Conservation (phyloP, 2,113 vertebrate species). For the Strix aluco region DNA sequence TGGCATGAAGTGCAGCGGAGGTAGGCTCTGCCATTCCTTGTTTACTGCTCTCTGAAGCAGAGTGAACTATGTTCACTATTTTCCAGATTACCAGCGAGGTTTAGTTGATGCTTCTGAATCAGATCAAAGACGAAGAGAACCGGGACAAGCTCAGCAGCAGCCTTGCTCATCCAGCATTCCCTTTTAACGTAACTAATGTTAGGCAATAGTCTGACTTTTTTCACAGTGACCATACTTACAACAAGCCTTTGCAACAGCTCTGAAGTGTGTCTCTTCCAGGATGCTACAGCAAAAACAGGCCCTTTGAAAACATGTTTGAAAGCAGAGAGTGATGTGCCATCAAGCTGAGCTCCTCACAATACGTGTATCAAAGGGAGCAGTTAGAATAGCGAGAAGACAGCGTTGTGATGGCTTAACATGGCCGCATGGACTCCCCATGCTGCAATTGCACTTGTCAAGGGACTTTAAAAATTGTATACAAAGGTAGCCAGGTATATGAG, state of each 20-base stretch:
- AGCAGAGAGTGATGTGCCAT: neutral
- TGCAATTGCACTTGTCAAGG: neutral
- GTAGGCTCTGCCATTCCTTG: neutral
- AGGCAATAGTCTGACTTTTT: neutral
- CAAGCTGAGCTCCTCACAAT: slow-evolving; percentile 13
- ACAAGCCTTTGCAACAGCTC: neutral
- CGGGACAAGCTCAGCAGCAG: slow-evolving; percentile 18
- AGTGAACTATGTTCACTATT: neutral
- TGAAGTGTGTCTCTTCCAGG: neutral
- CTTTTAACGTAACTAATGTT: fast-evolving
- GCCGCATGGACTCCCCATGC: neutral
- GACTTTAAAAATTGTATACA: neutral
- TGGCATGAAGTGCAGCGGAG: neutral
- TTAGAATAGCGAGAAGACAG: neutral
- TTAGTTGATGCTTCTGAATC: neutral
- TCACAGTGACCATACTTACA: slow-evolving; percentile 8
- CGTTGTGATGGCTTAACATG: neutral
- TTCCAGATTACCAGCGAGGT: neutral
- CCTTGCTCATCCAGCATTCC: slow-evolving; percentile 29
- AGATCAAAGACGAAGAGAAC: slow-evolving; percentile 11
- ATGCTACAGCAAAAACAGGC: neutral
- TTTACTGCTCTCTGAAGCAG: neutral
- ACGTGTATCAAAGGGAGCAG: neutral
- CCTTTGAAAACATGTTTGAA: slow-evolving; percentile 10
- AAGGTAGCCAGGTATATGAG: neutral